Evolutionary conservation across 92 coral and sea anemone species (phyloP).

Genomic region (Parazoanthus darwini): DNA sequence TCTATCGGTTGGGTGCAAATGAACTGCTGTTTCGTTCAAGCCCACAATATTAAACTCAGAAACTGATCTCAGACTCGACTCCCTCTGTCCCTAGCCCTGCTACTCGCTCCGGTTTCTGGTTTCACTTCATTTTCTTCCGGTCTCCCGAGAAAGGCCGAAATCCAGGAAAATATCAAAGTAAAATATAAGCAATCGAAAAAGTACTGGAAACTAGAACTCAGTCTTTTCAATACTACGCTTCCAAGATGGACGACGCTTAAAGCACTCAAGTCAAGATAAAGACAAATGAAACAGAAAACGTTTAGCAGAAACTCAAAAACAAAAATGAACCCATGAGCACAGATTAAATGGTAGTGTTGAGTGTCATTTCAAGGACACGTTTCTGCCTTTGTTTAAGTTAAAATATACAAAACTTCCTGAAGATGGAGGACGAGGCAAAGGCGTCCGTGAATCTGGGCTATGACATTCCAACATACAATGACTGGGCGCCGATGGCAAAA

Average conservation of each 20-base stretch:
- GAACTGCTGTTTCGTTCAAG: no score
- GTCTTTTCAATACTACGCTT: background rate
- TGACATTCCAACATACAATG: slow-evolving; percentile 76
- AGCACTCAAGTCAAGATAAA: background rate
- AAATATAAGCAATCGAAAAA: no score
- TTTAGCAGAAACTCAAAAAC: background rate
- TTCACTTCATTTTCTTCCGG: no score
- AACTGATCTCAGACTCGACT: no score
- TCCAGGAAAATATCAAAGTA: no score
- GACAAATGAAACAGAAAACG: background rate
- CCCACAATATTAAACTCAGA: no score
- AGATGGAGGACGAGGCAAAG: background rate
- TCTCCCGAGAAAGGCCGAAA: no score
- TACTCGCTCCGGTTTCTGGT: no score
- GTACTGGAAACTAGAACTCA: slow-evolving; percentile 8
- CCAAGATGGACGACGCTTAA: slow-evolving; percentile 10
- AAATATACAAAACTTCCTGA: background rate
- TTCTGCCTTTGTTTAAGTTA: background rate
- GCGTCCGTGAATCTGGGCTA: slow-evolving; percentile 46
- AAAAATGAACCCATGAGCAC: background rate
- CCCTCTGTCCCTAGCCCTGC: no score
- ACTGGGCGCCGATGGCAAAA: slow-evolving; percentile 92
- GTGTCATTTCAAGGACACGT: background rate
- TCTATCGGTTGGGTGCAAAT: no score
- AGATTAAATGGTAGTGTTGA: background rate